Conservation (phyloP, 1,140 invertebrate genomes). For the Leptestheria dahalacensis region DNA sequence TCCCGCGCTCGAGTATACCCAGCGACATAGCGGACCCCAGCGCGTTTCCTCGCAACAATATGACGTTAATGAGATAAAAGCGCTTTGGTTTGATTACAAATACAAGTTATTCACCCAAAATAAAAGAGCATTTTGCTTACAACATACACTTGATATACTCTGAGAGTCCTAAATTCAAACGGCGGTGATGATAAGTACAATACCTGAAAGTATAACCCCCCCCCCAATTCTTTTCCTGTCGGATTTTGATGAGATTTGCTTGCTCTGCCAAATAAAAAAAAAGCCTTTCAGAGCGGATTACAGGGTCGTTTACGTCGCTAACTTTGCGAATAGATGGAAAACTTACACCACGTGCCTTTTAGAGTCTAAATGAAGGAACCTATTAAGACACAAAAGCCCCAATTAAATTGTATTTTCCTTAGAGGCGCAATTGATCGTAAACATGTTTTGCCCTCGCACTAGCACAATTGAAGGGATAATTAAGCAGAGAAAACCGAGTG, state of each 20-base stretch:
- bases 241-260: too few species aligned
- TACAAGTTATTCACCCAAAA: too few species aligned
- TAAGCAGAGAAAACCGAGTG: background rate
- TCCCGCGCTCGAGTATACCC: too few species aligned
- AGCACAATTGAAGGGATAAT: background rate
- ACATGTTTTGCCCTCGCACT: background rate
- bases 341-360: background rate
- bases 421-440: background rate
- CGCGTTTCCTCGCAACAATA: background rate
- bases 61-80: background rate
- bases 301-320: background rate
- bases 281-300: background rate
- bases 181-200: background rate
- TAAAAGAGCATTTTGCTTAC: too few species aligned
- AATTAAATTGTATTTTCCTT: background rate
- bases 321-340: background rate
- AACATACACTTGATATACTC: too few species aligned
- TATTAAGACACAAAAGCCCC: background rate
- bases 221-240: too few species aligned
- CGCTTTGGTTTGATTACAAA: background rate
- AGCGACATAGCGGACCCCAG: too few species aligned
- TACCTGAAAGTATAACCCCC: too few species aligned
- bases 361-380: background rate
- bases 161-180: background rate
- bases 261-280: too few species aligned